Base-by-base conservation (phyloP, 2,113 vertebrate species). In the Hipposideros armiger region DNA sequence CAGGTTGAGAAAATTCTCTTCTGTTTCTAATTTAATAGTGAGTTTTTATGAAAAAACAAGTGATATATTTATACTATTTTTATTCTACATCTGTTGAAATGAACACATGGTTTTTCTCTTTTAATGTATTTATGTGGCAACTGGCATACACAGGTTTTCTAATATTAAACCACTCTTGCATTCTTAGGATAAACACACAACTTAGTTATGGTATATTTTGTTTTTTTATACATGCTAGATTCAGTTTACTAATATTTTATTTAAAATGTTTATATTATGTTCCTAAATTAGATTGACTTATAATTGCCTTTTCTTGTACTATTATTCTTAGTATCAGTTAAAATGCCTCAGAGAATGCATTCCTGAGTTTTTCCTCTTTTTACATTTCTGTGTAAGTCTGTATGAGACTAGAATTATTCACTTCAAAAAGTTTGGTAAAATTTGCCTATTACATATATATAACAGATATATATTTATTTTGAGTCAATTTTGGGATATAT, bases 241-340 rank as follows among this genome's bases (percentile, higher is more conserved):
- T 73, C 30, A 60, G 13, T 94, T 95, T 94, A 73, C 52, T 93
- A 60, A 62, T 84, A 84, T 91, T 95, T 81, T 91, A 93, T 73
- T 91, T 88, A 80, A 64, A 66, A 88, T 22, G 64, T 91, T 85
- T 52, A 26, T 2, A 40, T 81, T 62, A 56, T 22, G 42, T 58
- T 89, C 36, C 47, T 74, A 64, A 88, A 69, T 91, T 56, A 74
- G 42, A 74, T 56, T 69, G 26, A 60, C 47, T 56, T 87, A 7
- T 77, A 36, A 45, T 92, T 81, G 62, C 72, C 30, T 62, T 56
- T 90, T 58, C 47, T 56, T 80, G 9, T 45, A 66, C 13, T 6
- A 64, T 64, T 76, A 36, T 90, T 73, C 84, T 87, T 78, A 36
- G 40, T 36, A 30, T 69, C n/a, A 69, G 45, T 73, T 83, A 89